Conservation (phyloP, 2,888 invertebrate species). For the Tanytarsus gracilentus region DNA sequence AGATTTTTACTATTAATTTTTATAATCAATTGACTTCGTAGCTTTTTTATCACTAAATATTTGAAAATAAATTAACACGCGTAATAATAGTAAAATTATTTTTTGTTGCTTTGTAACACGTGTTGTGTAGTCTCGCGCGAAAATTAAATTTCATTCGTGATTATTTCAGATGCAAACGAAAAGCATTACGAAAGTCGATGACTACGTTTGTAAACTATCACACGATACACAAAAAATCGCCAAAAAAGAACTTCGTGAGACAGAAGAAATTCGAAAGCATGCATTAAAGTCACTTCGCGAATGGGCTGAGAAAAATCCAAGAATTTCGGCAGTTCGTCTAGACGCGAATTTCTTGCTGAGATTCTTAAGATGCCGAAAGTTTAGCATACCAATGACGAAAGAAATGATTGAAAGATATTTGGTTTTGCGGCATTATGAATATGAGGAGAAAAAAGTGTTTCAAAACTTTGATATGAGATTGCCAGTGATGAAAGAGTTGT, state of each 20-base stretch:
- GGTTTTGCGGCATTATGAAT: constrained; percentile 65
- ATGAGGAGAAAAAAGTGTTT: constrained; percentile 56
- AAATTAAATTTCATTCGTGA: no score
- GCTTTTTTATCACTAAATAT: no score
- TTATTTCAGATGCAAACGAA: no score
- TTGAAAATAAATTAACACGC: no score
- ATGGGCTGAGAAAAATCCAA: constrained; percentile 63
- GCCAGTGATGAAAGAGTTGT: constrained; percentile 60
- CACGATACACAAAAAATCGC: constrained; percentile 55
- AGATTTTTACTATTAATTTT: no score
- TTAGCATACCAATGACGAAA: constrained; percentile 68
- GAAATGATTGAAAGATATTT: constrained; percentile 70
- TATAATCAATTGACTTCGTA: no score
- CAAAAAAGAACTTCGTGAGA: constrained; percentile 58
- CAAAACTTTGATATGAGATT: constrained; percentile 62
- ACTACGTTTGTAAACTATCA: constrained; percentile 53
- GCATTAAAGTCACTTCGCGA: constrained; percentile 57
- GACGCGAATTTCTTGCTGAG: constrained; percentile 62
- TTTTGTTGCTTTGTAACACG: no score
- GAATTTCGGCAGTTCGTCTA: constrained; percentile 57
- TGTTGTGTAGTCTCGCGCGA: no score
- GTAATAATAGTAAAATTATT: no score
- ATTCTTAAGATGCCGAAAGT: constrained; percentile 72
- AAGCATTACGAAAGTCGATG: constrained; percentile 54
- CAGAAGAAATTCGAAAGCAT: constrained; percentile 53